These are phyloP conservation scores for Varanus salvator DNA, from an alignment of 2,113 vertebrate species.

Conservation along the genomic window DNA sequence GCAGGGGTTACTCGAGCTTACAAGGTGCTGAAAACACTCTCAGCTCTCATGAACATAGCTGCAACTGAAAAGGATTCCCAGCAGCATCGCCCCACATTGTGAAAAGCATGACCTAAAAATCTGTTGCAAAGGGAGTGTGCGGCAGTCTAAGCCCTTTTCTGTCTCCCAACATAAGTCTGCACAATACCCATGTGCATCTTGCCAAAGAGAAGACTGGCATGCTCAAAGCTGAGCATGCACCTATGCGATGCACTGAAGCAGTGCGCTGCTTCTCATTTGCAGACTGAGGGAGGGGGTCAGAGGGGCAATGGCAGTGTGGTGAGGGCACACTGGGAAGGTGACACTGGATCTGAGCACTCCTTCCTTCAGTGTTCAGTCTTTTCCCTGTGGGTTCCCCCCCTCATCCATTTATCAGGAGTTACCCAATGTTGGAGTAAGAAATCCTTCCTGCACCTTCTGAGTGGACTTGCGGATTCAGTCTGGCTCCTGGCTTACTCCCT, in stretches of 20 bases:
- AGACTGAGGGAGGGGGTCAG: background rate
- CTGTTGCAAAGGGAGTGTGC: background rate
- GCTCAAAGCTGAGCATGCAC: rapidly evolving
- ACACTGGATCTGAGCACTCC: background rate
- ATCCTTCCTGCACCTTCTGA: background rate
- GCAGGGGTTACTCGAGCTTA: conserved; percentile 1
- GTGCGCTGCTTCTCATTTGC: background rate
- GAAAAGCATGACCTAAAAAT: background rate
- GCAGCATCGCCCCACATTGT: too few species aligned
- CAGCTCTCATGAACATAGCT: rapidly evolving
- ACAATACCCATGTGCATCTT: background rate
- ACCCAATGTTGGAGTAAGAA: background rate
- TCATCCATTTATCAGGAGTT: background rate
- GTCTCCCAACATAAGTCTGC: background rate
- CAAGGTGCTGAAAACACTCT: background rate
- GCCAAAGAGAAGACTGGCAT: background rate
- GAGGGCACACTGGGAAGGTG: background rate
- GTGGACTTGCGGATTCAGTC: background rate
- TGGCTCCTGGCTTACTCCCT: background rate
- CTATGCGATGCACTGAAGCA: too few species aligned
- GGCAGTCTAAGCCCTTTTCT: conserved; percentile 28
- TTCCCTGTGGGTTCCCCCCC: too few species aligned
- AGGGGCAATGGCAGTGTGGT: background rate
- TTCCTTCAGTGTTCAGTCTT: background rate
- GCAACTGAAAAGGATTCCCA: background rate